Base-by-base conservation (phyloP, 1,140 invertebrate genomes). In the Scaptomyza montana region DNA sequence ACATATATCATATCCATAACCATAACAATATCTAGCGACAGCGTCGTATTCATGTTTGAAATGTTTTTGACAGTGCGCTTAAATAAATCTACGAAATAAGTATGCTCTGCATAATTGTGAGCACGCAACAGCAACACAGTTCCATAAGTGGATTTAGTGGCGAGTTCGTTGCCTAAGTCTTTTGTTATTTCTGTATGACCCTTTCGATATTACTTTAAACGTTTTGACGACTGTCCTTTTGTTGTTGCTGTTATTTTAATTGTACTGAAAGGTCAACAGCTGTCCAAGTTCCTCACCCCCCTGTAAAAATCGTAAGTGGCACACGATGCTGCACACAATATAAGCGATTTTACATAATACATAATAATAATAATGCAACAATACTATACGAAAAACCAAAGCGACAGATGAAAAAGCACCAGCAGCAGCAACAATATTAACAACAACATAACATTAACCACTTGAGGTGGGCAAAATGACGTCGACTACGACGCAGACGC, bases 81-180 rank as follows among this genome's bases (percentile, higher is more conserved):
- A 59, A 74, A 74, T 74, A 63, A 63, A 64, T 64, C 47, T 53
- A 25, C 1, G 45, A 56, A 60, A 71, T 68, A 66, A 69, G 65
- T 82, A 63, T 10, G 5, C 74, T 76, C 49, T 54, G 71, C 61
- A 68, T 77, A 80, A 67, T 80, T 70, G 53, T 46, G 54, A 56
- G 56, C 74, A 77, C 67, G 81, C 80, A 80, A 71, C 55, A 74
- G 30, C 30, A 33, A 33, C 30, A 56, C 21, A 39, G 19, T 50
- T 74, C 39, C 57, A 41, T 71, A 70, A 54, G 65, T 60, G 5
- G 70, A 72, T 72, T 84, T 81, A 68, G 71, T 53, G 46, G 63
- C 78, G 78, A 73, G 86, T 90, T 90, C 71, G 86, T 86, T 86
- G 80, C 86, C 76, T 77, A 90, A 90, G 87, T 90, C 86, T 90